Base-by-base conservation (phyloP, 2,888 invertebrate genomes). In the Leuctra nigra region DNA sequence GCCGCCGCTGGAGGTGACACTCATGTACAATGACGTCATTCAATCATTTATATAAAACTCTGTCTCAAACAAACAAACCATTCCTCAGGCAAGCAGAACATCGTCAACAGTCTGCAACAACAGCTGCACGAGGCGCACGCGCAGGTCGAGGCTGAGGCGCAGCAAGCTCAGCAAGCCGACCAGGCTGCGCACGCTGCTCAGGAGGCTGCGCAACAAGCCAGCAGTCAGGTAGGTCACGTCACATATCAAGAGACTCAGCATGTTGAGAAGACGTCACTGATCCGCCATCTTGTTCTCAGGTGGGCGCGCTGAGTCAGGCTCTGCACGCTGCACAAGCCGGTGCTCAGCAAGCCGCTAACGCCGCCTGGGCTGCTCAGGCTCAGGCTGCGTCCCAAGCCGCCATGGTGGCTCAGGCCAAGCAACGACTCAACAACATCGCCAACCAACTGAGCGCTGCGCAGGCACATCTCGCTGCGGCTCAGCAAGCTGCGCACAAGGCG, bases 41-140 rank as follows among this genome's bases (percentile, higher is more conserved):
- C n/a, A n/a, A n/a, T n/a, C n/a, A n/a, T n/a, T n/a, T n/a, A n/a
- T n/a, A n/a, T n/a, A n/a, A n/a, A n/a, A n/a, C n/a, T n/a, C n/a
- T n/a, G n/a, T n/a, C n/a, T n/a, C n/a, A n/a, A n/a, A n/a, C n/a
- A n/a, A n/a, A n/a, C n/a, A n/a, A n/a, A n/a, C n/a, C n/a, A n/a
- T n/a, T n/a, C n/a, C n/a, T n/a, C n/a, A n/a, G 39, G 39, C 39
- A 39, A 39, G n/a, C 39, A 39, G 39, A 39, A 39, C 18, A 39
- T 39, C 39, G 39, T 39, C 39, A 39, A 39, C 18, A 39, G 20
- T 20, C 39, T 39, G 39, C 39, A 39, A n/a, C 39, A 39, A 20
- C 39, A 39, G 39, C 39, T 39, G 39, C 39, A 39, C 39, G 39
- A 39, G 39, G 39, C 39, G 39, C 39, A 39, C 39, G 39, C 39